Conservation (phyloP, 2,113 vertebrate genomes). For the Petaurus breviceps region DNA sequence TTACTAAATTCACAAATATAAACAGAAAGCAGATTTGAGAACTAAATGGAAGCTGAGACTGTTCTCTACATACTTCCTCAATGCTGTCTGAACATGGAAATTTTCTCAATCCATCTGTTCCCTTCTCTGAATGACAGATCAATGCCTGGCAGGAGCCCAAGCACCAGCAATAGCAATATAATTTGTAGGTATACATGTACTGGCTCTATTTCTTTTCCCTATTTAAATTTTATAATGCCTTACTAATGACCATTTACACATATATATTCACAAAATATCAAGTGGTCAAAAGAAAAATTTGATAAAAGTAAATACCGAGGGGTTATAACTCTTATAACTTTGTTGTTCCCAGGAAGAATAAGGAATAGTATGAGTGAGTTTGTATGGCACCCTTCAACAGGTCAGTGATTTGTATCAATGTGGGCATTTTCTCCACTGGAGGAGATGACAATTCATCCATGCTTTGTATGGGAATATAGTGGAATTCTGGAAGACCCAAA, state of each 20-base stretch:
- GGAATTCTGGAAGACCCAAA: background rate
- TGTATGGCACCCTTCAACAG: background rate
- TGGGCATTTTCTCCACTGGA: no score
- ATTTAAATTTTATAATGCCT: background rate
- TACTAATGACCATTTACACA: background rate
- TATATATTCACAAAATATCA: background rate
- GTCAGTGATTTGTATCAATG: no score
- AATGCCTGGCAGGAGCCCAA: background rate
- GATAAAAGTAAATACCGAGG: background rate
- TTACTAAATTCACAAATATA: conserved; percentile 41
- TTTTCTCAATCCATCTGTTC: conserved; percentile 63
- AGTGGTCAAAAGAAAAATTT: background rate
- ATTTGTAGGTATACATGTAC: background rate
- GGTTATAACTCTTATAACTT: background rate
- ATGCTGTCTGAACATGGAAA: conserved; percentile 20
- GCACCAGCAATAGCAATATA: background rate
- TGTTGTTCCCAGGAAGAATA: background rate
- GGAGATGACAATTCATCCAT: background rate
- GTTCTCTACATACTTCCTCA: conserved; percentile 22
- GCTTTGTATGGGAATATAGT: background rate
- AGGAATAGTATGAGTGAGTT: background rate
- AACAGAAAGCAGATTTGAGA: conserved; percentile 54
- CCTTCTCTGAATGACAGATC: conserved; percentile 50
- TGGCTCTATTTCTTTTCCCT: background rate
- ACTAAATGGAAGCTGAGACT: conserved; percentile 11